A percentile compares a stretch with the other conserved stretches of the same genome.
Evolutionary conservation across 2,888 invertebrate species (phyloP).

Genomic region (Leptarthrus brevirostris): DNA sequence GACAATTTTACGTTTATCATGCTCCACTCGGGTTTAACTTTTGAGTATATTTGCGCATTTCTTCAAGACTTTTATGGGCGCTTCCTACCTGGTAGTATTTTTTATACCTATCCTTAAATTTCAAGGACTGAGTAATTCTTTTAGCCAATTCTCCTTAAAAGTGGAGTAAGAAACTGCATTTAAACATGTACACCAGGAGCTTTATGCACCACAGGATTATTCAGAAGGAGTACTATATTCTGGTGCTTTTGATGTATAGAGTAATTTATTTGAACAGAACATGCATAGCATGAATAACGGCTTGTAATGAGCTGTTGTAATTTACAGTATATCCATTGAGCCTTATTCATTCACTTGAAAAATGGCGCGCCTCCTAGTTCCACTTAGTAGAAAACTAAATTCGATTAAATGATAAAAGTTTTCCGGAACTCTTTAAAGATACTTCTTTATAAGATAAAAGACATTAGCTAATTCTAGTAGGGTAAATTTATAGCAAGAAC

Average conservation of each 20-base stretch:
- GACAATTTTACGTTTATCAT: conserved; percentile 29
- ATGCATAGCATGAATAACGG: conserved; percentile 27
- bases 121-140: conserved; percentile 12
- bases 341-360: no score
- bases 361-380: no score
- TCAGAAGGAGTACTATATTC: not conserved
- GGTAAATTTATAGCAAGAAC: no score
- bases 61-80: conserved; percentile 6
- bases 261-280: conserved; percentile 26
- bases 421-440: no score
- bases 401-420: no score
- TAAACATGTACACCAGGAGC: not conserved
- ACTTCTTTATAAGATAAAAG: no score
- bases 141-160: conserved; percentile 7
- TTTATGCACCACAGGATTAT: conserved; percentile 3
- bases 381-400: no score
- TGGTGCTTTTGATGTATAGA: conserved; percentile 32
- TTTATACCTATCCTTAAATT: not conserved
- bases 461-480: no score
- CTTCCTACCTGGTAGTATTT: not conserved
- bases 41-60: conserved; percentile 33
- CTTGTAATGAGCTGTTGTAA: conserved; percentile 14
- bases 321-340: not conserved
- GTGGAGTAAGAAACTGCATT: conserved; percentile 8
- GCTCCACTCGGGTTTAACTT: not conserved